These are phyloP conservation scores for Herpailurus yagouaroundi DNA, from an alignment of 2,113 vertebrate genomes.

Conservation along the genomic window DNA sequence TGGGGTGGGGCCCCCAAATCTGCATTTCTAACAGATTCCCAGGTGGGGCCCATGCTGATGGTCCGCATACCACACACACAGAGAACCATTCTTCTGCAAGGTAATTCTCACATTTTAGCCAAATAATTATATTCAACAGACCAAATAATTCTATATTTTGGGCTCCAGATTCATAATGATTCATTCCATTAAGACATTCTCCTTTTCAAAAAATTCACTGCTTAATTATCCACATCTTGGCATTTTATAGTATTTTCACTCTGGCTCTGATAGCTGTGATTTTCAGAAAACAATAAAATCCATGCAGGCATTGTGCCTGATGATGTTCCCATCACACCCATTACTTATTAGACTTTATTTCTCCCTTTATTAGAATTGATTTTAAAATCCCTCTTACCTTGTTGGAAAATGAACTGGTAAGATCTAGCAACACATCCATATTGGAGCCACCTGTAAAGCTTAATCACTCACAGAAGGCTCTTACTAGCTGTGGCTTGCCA, in stretches of 20 bases:
- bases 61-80: no score
- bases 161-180: not conserved
- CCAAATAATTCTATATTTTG: not conserved
- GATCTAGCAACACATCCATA: not conserved
- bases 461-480: not conserved
- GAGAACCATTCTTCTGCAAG: not conserved
- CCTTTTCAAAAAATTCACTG: not conserved
- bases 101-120: not conserved
- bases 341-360: not conserved
- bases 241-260: not conserved
- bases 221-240: not conserved
- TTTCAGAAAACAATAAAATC: not conserved
- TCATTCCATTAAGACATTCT: not conserved
- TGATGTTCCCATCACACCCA: not conserved
- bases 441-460: not conserved
- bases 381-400: not conserved
- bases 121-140: not conserved
- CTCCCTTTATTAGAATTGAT: not conserved
- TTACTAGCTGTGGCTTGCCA: rapidly evolving
- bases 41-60: rapidly evolving
- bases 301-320: not conserved
- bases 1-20: not conserved
- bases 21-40: not conserved
- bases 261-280: not conserved
- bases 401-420: not conserved